phyloP scores from a whole-genome alignment of 2,797 vertebrate genomes.

The Lagodon rhomboides region DNA sequence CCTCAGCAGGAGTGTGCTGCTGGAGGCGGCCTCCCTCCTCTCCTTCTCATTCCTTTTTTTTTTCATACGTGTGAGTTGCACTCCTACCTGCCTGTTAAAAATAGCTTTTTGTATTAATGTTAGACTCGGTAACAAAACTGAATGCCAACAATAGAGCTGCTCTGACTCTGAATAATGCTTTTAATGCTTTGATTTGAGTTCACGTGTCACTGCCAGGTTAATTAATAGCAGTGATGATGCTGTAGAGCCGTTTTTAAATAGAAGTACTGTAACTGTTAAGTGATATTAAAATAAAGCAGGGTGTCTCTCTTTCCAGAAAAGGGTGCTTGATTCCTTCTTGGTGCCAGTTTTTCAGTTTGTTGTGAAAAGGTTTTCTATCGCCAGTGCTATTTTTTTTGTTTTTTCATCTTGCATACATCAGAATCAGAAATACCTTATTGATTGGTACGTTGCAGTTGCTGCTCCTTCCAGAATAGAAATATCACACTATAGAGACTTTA shows the following conservation, averaged over 20 bases:
- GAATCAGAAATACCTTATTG: too few relatives aligned
- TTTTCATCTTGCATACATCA: too few relatives aligned
- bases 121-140: neutral
- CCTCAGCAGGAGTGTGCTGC: slow-evolving; percentile 37
- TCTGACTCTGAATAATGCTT: neutral
- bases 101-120: neutral
- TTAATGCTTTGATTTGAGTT: neutral
- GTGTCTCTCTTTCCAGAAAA: neutral
- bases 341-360: too few relatives aligned
- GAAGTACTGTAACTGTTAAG: neutral
- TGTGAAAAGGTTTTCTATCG: too few relatives aligned
- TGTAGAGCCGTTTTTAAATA: neutral
- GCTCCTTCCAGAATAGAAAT: too few relatives aligned
- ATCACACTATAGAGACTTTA: too few relatives aligned
- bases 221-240: neutral
- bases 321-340: neutral
- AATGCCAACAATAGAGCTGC: neutral
- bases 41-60: neutral
- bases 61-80: neutral
- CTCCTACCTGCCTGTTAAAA: neutral
- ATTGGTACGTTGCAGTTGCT: too few relatives aligned
- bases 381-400: too few relatives aligned
- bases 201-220: neutral
- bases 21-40: slow-evolving; percentile 7
- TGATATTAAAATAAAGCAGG: neutral